Conservation (phyloP, 2,888 invertebrate genomes). For the Hirtodrosophila trivittata region DNA sequence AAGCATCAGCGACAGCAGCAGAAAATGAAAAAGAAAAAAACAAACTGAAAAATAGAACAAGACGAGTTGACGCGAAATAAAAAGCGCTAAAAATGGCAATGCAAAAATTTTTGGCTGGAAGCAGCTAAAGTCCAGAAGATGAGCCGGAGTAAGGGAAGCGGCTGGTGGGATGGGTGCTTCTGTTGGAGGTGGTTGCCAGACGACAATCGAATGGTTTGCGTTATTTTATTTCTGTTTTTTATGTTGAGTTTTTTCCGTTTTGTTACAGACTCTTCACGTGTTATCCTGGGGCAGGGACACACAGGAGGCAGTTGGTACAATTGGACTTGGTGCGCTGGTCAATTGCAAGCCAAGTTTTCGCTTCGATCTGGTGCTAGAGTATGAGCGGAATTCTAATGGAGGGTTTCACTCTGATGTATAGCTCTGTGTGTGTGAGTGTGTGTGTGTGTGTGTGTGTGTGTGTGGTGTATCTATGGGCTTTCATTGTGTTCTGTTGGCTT, state of each 20-base stretch:
- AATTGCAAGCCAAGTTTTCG: constrained; percentile 75
- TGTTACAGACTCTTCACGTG: constrained; percentile 30
- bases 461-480: constrained; percentile 31
- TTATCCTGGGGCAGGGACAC: neutral
- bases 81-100: constrained; percentile 75
- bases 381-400: constrained; percentile 44
- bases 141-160: constrained; percentile 4
- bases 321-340: constrained; percentile 72
- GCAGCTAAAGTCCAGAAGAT: constrained; percentile 40
- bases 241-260: constrained; percentile 9
- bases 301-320: constrained; percentile 46
- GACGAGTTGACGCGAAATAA: constrained; percentile 73
- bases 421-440: constrained; percentile 1
- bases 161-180: neutral
- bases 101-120: constrained; percentile 57
- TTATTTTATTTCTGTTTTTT: constrained; percentile 38
- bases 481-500: constrained; percentile 25
- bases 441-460: constrained; percentile 17
- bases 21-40: constrained; percentile 1
- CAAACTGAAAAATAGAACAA: constrained; percentile 42
- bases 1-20: neutral
- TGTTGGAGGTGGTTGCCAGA: constrained; percentile 56
- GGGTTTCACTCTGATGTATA: constrained; percentile 11
- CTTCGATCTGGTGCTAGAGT: constrained; percentile 25
- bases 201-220: constrained; percentile 67